These are phyloP conservation scores for Apomyelois bistriatella DNA, from an alignment of 2,888 invertebrate genomes.

Conservation along the genomic window DNA sequence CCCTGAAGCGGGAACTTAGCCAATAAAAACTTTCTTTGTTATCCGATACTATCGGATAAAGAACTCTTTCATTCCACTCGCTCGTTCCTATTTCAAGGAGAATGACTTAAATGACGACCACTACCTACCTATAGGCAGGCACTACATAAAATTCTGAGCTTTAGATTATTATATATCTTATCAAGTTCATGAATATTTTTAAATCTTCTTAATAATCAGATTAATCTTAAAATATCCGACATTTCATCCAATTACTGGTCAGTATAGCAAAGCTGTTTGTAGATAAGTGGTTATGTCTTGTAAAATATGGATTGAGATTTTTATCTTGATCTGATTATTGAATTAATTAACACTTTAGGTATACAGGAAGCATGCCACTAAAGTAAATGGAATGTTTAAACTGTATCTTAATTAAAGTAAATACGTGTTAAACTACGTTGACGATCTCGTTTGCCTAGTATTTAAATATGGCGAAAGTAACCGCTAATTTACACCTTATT, in stretches of 20 bases:
- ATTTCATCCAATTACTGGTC: slow-evolving; percentile 18
- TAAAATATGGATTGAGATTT: slow-evolving; percentile 8
- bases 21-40: slow-evolving; percentile 78
- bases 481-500: not conserved
- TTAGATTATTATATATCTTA: slow-evolving; percentile 23
- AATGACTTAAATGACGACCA: slow-evolving; percentile 36
- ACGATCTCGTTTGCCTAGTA: not conserved
- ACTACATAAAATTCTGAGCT: not conserved
- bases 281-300: slow-evolving; percentile 11
- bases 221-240: slow-evolving; percentile 31
- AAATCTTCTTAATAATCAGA: slow-evolving; percentile 45
- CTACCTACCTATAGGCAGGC: slow-evolving; percentile 16
- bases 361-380: not conserved
- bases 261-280: slow-evolving; percentile 8
- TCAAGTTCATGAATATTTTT: slow-evolving; percentile 36
- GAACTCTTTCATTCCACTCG: slow-evolving; percentile 59
- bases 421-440: not conserved
- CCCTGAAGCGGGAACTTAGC: slow-evolving; percentile 52
- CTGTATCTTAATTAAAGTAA: slow-evolving; percentile 1
- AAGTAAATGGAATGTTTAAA: too few species aligned
- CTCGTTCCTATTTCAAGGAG: slow-evolving; percentile 40
- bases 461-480: not conserved
- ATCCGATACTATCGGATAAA: slow-evolving; percentile 63
- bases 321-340: slow-evolving; percentile 12
- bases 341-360: slow-evolving; percentile 11